Conservation (phyloP, 1,140 invertebrate species). For the Microvelia longipes region DNA sequence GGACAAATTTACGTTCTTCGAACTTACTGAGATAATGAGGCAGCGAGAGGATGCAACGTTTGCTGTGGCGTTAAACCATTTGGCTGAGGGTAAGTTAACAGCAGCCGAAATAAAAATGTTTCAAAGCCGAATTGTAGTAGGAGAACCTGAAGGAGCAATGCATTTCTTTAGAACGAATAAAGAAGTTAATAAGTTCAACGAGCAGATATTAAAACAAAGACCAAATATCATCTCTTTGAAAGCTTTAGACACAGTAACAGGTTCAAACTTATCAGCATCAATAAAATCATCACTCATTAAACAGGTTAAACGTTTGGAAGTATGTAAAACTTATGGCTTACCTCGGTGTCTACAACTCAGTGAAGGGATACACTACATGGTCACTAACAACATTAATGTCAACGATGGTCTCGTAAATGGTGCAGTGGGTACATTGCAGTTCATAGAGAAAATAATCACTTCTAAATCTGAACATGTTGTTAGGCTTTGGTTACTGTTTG, state of each 20-base stretch:
- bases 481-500: neutral
- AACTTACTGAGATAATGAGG: neutral
- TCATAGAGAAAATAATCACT: neutral
- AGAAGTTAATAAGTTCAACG: neutral
- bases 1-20: constrained; percentile 9
- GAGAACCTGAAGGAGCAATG: neutral
- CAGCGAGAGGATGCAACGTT: neutral
- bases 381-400: neutral
- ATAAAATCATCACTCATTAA: neutral
- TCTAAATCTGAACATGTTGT: neutral
- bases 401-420: neutral
- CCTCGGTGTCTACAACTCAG: neutral
- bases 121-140: neutral
- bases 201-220: neutral
- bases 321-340: neutral
- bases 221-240: neutral
- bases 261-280: neutral
- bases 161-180: neutral
- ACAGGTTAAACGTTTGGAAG: neutral
- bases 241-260: neutral
- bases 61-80: neutral
- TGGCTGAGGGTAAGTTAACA: neutral
- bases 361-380: neutral
- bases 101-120: neutral
- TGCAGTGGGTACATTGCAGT: neutral